phyloP scores from a whole-genome alignment of 2,113 vertebrate species.

The Coptodon rendalli region DNA sequence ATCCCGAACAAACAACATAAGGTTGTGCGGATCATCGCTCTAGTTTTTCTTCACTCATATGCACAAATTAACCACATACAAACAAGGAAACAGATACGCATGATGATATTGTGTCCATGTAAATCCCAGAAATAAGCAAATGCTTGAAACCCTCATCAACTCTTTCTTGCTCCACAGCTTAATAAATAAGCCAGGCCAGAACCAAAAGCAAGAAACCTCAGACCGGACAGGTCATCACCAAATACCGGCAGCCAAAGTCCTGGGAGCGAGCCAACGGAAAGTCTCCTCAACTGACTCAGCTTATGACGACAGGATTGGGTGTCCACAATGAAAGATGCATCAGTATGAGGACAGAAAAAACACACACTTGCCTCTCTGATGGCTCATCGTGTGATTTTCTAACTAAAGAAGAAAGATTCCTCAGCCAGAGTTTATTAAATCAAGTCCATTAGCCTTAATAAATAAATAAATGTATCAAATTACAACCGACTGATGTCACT shows the following conservation, averaged over 20 bases:
- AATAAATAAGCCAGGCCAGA: background rate
- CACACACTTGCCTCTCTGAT: constrained; percentile 32
- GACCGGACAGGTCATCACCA: constrained; percentile 39
- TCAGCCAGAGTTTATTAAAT: background rate
- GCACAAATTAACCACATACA: background rate
- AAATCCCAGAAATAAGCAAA: background rate
- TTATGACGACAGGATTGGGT: constrained; percentile 55
- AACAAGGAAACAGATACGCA: background rate
- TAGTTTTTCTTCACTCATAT: background rate
- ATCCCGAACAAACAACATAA: constrained; percentile 45
- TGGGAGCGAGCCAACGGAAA: constrained; percentile 50
- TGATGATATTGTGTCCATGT: background rate
- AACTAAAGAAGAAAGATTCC: background rate
- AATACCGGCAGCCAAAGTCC: constrained; percentile 10
- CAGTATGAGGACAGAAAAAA: constrained; percentile 14
- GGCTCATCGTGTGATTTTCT: background rate
- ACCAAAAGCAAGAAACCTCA: constrained; percentile 34
- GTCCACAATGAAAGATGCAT: constrained; percentile 62
- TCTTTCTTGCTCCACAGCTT: background rate
- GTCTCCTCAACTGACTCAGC: constrained; percentile 33
- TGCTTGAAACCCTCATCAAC: background rate
- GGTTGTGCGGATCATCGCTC: background rate
- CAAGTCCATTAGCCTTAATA: background rate
- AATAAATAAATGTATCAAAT: background rate
- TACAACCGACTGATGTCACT: background rate